These are phyloP conservation scores for Rousettus leschenaultii DNA, from an alignment of 2,113 vertebrate species.

Conservation along the genomic window DNA sequence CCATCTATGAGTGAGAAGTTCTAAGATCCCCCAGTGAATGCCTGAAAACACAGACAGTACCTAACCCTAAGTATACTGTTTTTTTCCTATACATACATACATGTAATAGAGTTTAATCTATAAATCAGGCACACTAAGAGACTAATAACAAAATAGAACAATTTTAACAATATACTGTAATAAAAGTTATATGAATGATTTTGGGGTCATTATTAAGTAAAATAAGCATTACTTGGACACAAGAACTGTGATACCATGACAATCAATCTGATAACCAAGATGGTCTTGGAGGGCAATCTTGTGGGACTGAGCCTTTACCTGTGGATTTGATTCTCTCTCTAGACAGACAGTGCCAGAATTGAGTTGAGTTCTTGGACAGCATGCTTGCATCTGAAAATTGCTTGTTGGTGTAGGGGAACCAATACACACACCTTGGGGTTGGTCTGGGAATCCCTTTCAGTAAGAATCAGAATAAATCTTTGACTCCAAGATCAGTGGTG, in stretches of 20 bases:
- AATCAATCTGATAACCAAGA: background rate
- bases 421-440: background rate
- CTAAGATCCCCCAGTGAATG: background rate
- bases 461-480: background rate
- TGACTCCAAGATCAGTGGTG: background rate
- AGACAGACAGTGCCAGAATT: background rate
- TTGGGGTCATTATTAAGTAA: background rate
- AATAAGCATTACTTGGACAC: background rate
- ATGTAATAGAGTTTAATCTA: background rate
- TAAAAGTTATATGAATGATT: background rate
- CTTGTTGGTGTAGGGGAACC: no score
- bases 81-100: background rate
- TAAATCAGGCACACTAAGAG: background rate
- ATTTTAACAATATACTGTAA: background rate
- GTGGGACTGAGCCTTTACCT: background rate
- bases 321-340: background rate
- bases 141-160: background rate
- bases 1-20: no score
- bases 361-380: background rate
- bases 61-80: background rate
- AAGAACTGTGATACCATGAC: background rate
- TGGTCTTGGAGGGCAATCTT: background rate
- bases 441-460: background rate
- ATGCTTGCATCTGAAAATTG: background rate
- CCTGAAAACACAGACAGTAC: background rate